A percentile compares a stretch with the other conserved stretches of the same genome.
phyloP scores from a whole-genome alignment of 2,888 invertebrate genomes.

The Nebria salina region DNA sequence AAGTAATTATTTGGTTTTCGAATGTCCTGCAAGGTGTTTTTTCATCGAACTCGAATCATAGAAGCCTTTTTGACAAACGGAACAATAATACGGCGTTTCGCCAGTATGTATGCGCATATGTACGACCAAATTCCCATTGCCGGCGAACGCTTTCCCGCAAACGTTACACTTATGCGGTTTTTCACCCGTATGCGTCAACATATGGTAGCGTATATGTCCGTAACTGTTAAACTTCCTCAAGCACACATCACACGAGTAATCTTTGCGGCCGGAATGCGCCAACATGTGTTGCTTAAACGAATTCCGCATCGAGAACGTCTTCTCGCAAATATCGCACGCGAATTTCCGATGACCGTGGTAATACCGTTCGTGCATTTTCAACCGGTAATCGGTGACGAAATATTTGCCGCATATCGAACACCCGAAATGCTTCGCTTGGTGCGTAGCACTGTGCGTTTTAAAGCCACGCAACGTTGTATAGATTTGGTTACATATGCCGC shows the following conservation, averaged over 20 bases:
- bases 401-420: not conserved
- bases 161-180: not conserved
- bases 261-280: not conserved
- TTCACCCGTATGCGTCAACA: conserved; percentile 20
- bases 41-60: conserved; percentile 15
- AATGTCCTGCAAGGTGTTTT: not conserved
- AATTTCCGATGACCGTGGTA: not conserved
- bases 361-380: not conserved
- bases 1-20: not conserved
- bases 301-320: not conserved
- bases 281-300: not conserved
- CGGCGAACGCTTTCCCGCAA: not conserved
- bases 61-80: not conserved
- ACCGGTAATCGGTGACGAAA: not conserved
- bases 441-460: not conserved
- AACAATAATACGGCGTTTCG: not conserved
- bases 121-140: not conserved
- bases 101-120: conserved; percentile 2
- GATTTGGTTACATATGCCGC: not conserved
- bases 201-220: conserved; percentile 13
- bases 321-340: not conserved
- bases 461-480: not conserved
- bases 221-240: conserved; percentile 2
- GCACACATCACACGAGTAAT: conserved; percentile 12
- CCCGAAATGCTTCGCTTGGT: not conserved